Evolutionary conservation across 2,113 vertebrate species (phyloP).

Genomic region (Oceanites oceanicus): DNA sequence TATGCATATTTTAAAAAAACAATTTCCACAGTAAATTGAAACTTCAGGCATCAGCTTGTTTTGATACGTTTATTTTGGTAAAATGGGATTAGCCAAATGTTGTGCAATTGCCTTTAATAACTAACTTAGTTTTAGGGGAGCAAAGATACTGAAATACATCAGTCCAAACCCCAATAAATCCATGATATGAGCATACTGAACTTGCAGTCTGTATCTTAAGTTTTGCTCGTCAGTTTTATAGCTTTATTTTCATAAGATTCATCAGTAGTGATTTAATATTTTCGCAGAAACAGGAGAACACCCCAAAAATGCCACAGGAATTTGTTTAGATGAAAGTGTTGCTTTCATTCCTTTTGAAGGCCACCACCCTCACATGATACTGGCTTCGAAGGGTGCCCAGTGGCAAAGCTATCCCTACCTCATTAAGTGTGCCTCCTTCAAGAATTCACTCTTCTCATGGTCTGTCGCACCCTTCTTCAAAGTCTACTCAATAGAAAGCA

Average conservation of each 20-base stretch:
- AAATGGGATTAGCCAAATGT: background rate
- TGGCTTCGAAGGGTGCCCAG: background rate
- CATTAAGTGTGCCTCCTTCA: constrained; percentile 83
- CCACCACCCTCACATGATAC: background rate
- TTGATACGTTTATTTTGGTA: background rate
- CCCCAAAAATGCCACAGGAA: background rate
- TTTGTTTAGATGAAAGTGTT: background rate
- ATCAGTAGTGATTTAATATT: background rate
- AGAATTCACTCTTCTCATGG: constrained; percentile 78
- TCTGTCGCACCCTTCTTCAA: constrained; percentile 76
- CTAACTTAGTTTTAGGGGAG: background rate
- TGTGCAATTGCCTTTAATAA: background rate
- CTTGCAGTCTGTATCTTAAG: background rate
- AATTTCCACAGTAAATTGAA: background rate
- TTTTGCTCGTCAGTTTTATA: background rate
- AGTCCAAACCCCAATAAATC: background rate
- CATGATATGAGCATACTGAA: background rate
- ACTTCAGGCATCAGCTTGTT: background rate
- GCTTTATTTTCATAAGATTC: background rate
- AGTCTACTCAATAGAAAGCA: constrained; percentile 67
- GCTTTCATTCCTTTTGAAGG: background rate
- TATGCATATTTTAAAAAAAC: background rate
- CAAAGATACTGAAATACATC: background rate
- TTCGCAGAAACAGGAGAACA: background rate
- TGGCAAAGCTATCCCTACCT: constrained; percentile 61